Evolutionary conservation across 2,888 invertebrate genomes (phyloP).

Genomic region (Cantharis rustica): DNA sequence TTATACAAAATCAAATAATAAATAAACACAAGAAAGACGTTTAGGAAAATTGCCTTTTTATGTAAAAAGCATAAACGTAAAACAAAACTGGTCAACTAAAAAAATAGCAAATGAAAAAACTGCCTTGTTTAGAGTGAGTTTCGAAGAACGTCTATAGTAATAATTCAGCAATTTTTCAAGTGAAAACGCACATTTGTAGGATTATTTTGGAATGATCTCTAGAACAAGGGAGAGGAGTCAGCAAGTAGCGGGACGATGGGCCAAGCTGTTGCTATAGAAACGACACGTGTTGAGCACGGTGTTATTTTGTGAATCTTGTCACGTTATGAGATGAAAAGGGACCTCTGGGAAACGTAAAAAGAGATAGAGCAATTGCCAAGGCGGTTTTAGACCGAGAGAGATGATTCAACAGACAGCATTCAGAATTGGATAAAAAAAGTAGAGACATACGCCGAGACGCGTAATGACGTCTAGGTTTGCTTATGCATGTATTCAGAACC

Average conservation of each 20-base stretch:
- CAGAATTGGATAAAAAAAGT: constrained; percentile 39
- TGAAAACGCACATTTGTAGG: constrained; percentile 48
- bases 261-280: constrained; percentile 56
- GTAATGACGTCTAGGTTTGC: constrained; percentile 28
- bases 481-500: constrained; percentile 19
- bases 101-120: constrained; percentile 14
- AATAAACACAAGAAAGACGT: neutral
- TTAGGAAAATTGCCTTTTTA: constrained; percentile 4
- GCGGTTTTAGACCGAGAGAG: constrained; percentile 44
- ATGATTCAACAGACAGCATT: constrained; percentile 38
- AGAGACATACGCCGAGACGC: constrained; percentile 32
- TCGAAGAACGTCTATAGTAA: constrained; percentile 33
- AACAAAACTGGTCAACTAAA: constrained; percentile 20
- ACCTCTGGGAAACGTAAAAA: constrained; percentile 51
- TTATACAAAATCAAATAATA: neutral
- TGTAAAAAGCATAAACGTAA: constrained; percentile 6
- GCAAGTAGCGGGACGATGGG: constrained; percentile 49
- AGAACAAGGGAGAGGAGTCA: constrained; percentile 48
- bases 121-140: constrained; percentile 32
- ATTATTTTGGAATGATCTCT: constrained; percentile 51
- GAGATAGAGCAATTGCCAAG: constrained; percentile 42
- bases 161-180: constrained; percentile 46
- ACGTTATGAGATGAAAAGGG: constrained; percentile 58
- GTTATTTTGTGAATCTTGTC: constrained; percentile 58
- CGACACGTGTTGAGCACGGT: constrained; percentile 58